A percentile compares a stretch with the other conserved stretches of the same genome.
These are phyloP conservation scores for Stenurella melanura DNA, from an alignment of 2,888 invertebrate genomes.

Conservation along the genomic window DNA sequence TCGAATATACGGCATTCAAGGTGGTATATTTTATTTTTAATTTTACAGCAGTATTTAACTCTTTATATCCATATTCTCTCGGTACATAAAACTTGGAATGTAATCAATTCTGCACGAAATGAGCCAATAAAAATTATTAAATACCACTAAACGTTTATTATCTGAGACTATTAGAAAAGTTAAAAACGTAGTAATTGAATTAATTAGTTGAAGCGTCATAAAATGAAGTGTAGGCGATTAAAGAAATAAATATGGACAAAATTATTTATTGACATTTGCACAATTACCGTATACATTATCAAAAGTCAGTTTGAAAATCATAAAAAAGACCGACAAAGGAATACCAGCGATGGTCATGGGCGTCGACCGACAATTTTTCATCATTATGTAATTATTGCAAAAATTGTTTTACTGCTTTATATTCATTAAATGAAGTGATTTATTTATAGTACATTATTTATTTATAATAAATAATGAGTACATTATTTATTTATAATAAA, in stretches of 20 bases:
- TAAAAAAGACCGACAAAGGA: too few relatives aligned
- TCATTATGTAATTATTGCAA: too few relatives aligned
- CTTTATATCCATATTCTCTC: neutral
- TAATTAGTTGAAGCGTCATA: neutral
- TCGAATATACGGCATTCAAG: neutral
- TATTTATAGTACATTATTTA: too few relatives aligned
- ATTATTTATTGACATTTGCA: neutral
- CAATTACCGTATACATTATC: too few relatives aligned
- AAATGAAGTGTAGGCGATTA: neutral
- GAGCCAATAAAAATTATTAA: conserved; percentile 7
- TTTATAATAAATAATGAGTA: too few relatives aligned
- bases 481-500: too few relatives aligned
- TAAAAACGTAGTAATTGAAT: neutral
- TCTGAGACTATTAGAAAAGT: neutral
- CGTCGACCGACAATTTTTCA: too few relatives aligned
- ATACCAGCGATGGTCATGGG: too few relatives aligned
- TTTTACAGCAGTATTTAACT: neutral
- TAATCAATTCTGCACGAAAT: neutral
- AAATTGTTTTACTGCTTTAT: too few relatives aligned
- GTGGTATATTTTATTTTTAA: neutral
- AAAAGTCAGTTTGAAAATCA: too few relatives aligned
- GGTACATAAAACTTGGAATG: neutral
- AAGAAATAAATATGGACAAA: neutral
- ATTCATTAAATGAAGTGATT: too few relatives aligned
- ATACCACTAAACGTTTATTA: neutral